Evolutionary conservation across 2,797 vertebrate species (phyloP), one percentile per base, ranked within the genome.

Genomic region (Oreortyx pictus): DNA sequence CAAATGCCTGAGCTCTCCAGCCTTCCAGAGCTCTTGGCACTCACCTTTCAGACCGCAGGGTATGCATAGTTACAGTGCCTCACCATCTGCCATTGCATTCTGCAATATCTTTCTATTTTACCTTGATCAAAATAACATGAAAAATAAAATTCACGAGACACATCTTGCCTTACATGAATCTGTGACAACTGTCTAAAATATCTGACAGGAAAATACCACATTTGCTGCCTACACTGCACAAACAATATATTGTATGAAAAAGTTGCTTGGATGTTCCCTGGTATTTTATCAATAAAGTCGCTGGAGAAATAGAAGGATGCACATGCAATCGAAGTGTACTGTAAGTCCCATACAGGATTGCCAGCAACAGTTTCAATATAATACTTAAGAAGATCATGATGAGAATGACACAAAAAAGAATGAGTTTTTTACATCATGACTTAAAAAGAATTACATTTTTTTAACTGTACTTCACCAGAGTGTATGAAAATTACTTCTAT

Each of bases 81-180:
- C 31, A 13, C 71, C 61, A 44, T 44, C 68, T 70, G 77, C 14
- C 22, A 35, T 6, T 27, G n/a, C 20, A 9, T 39, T 67, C 35
- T 9, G 16, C 14, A 66, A 33, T 2, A 27, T 61, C 27, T 80
- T 92, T 61, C 81, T 12, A 25, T 37, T 64, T 72, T 20, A 8
- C 44, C 76, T 54, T 18, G 15, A 57, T 41, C 41, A 46, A 65
- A 86, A 79, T 41, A 19, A 60, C 76, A 14, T 8, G 50, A 18
- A 49, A 81, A 47, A 56, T 22, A 7, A 59, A 79, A 47, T 50
- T 24, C 9, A 70, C 52, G 3, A 4, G 31, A 24, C 37, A 4
- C 19, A 11, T 6, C 1, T 2, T 1, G 3, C 17, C 44, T 14
- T 19, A 70, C 24, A 22, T 1, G 0, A 4, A 12, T 23, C 7